Evolutionary conservation across 2,113 vertebrate genomes (phyloP).

Genomic region (Tragulus kanchil): DNA sequence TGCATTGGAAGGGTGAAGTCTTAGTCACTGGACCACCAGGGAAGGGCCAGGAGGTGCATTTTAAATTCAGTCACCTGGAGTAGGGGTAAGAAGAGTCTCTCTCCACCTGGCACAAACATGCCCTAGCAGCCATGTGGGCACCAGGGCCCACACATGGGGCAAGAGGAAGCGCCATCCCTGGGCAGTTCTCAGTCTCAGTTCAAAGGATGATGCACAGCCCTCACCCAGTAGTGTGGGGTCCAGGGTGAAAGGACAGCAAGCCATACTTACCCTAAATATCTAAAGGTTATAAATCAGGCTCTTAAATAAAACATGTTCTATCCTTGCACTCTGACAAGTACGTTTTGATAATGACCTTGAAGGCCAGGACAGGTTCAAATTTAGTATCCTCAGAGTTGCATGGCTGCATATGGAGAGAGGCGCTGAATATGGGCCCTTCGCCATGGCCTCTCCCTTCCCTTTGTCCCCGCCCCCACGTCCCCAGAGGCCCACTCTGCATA

Average conservation of each 20-base stretch:
- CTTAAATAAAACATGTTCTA: constrained; percentile 77
- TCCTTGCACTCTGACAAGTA: constrained; percentile 68
- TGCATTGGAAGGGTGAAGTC: neutral
- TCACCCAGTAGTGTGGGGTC: neutral
- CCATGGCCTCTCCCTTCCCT: neutral
- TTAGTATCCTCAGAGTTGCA: constrained; percentile 33
- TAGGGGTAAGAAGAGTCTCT: neutral
- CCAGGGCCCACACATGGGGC: neutral
- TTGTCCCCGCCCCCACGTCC: fast-evolving
- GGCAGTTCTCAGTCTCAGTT: neutral
- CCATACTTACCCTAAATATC: constrained; percentile 59
- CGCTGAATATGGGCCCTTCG: neutral
- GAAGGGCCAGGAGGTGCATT: neutral
- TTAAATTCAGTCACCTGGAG: neutral
- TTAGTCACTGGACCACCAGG: neutral
- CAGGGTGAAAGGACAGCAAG: neutral
- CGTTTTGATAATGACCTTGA: constrained; percentile 72
- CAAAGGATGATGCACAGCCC: neutral
- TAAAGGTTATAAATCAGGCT: constrained; percentile 73
- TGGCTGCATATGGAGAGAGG: neutral
- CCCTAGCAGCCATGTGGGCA: neutral
- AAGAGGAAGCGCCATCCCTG: neutral
- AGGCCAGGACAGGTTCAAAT: constrained; percentile 47
- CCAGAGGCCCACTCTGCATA: neutral
- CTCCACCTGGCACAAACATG: neutral